A percentile compares a stretch with the other conserved stretches of the same genome.
These are phyloP conservation scores for Xiphophorus maculatus DNA, from an alignment of 2,113 vertebrate species.

Conservation along the genomic window DNA sequence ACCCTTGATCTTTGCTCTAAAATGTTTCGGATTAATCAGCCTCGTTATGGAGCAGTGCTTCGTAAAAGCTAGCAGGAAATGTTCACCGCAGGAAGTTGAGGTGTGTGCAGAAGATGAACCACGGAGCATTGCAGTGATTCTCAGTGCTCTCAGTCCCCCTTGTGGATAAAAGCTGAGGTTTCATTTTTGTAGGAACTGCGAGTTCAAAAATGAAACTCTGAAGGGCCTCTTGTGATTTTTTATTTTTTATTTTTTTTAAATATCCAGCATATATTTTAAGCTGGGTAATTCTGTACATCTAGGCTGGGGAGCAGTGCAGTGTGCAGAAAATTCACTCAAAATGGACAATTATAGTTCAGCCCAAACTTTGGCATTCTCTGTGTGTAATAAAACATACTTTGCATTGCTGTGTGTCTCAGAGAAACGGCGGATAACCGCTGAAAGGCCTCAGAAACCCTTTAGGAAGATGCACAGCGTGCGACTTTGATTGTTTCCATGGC, in stretches of 20 bases:
- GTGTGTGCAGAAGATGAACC: slow-evolving; percentile 8
- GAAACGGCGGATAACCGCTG: slow-evolving; percentile 4
- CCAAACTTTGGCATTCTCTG: neutral
- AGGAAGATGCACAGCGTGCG: slow-evolving; percentile 5
- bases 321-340: neutral
- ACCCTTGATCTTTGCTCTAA: slow-evolving; percentile 2
- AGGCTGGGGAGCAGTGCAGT: neutral
- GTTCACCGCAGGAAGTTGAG: slow-evolving; percentile 2
- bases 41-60: slow-evolving; percentile 4
- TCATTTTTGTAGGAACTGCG: neutral
- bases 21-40: neutral
- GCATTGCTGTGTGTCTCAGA: neutral
- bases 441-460: neutral
- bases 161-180: slow-evolving; percentile 54
- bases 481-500: slow-evolving; percentile 2
- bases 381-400: neutral
- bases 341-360: neutral
- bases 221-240: neutral
- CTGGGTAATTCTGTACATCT: neutral
- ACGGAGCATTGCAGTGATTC: slow-evolving; percentile 35
- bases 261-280: neutral
- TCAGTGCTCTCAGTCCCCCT: slow-evolving; percentile 73
- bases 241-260: neutral
- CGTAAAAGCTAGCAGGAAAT: neutral
- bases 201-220: slow-evolving; percentile 17